phyloP scores from a whole-genome alignment of 1,140 invertebrate genomes.

The Choristoneura fumiferana region DNA sequence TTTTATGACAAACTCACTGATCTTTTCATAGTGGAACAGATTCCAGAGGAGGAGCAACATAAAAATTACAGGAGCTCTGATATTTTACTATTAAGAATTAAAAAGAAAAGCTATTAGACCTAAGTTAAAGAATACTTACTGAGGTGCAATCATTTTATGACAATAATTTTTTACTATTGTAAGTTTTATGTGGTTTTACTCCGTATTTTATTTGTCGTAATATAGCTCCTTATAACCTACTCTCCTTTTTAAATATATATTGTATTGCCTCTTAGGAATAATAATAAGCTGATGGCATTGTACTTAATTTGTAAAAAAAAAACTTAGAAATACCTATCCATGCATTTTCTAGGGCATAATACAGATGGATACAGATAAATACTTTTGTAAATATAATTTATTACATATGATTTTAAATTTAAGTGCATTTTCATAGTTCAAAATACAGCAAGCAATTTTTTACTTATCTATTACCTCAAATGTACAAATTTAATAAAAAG shows the following conservation, averaged over 20 bases:
- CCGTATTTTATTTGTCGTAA: background rate
- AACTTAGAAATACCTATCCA: too few relatives aligned
- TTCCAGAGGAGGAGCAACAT: conserved; percentile 79
- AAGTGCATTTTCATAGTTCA: background rate
- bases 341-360: background rate
- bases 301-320: background rate
- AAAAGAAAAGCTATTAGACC: conserved; percentile 48
- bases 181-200: too few relatives aligned
- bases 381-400: background rate
- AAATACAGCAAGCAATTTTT: background rate
- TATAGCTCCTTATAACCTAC: background rate
- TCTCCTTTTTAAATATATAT: background rate
- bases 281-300: background rate
- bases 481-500: conserved; percentile 11
- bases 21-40: conserved; percentile 69
- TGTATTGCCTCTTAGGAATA: background rate
- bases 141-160: background rate
- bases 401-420: background rate
- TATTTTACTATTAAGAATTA: conserved; percentile 78
- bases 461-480: conserved; percentile 9
- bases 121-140: background rate
- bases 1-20: conserved; percentile 75
- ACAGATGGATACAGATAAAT: background rate
- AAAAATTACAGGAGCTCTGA: conserved; percentile 77
- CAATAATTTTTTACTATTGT: background rate